Conservation (phyloP, 2,888 invertebrate genomes). For the Eupithecia vulgata region DNA sequence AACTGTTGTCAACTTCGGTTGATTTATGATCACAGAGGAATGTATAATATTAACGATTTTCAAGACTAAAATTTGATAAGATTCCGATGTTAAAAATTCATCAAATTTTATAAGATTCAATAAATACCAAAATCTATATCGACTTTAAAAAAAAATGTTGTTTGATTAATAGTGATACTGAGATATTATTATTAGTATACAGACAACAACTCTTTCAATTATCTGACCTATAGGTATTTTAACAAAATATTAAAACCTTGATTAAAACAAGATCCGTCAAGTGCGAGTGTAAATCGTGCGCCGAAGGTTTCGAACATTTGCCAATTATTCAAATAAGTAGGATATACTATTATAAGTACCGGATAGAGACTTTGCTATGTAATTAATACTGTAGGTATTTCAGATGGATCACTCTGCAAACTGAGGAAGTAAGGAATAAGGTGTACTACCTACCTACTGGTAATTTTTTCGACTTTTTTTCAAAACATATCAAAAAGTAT, state of each 20-base stretch:
- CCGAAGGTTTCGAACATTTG: too few relatives aligned
- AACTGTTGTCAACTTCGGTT: constrained; percentile 4
- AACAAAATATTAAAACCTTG: background rate
- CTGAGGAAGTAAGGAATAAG: too few relatives aligned
- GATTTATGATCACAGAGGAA: background rate
- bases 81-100: background rate
- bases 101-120: background rate
- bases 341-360: too few relatives aligned
- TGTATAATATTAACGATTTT: background rate
- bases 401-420: too few relatives aligned
- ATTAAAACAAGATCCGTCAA: too few relatives aligned
- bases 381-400: too few relatives aligned
- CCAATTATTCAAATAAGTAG: too few relatives aligned
- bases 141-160: background rate
- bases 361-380: too few relatives aligned
- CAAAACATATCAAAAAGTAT: too few relatives aligned
- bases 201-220: background rate
- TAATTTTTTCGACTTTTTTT: too few relatives aligned
- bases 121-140: background rate
- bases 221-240: background rate
- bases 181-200: background rate
- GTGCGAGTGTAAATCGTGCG: too few relatives aligned
- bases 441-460: too few relatives aligned
- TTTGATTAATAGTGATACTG: background rate
- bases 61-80: background rate